phyloP scores from a whole-genome alignment of 1,140 invertebrate species.

The Trinorchestia longiramus region DNA sequence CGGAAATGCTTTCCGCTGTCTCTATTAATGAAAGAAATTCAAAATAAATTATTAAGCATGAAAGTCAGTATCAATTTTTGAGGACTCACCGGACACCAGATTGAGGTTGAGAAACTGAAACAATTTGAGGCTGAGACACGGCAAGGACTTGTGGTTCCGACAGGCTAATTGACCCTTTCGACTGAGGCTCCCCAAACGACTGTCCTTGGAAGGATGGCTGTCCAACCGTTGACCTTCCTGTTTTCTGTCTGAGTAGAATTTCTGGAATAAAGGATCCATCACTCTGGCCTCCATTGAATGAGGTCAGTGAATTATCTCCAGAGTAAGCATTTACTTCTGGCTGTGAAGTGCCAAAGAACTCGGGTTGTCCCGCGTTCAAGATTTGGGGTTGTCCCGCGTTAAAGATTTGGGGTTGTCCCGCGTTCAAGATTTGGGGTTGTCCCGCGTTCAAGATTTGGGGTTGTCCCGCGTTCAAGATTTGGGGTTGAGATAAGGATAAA shows the following conservation, averaged over 20 bases:
- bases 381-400: not conserved
- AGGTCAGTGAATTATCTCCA: not conserved
- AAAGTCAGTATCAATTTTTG: not conserved
- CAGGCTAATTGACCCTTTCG: not conserved
- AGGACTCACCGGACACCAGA: not conserved
- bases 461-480: constrained; percentile 4
- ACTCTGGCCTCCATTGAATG: not conserved
- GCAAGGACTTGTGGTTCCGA: not conserved
- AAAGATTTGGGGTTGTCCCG: not conserved
- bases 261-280: not conserved
- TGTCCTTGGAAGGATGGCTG: not conserved
- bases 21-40: not conserved
- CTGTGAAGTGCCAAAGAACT: not conserved
- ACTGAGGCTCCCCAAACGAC: constrained; percentile 1
- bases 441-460: not conserved
- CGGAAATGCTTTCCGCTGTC: not conserved
- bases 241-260: not conserved
- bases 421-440: not conserved
- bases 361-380: not conserved
- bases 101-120: not conserved
- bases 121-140: constrained; percentile 16
- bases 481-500: constrained; percentile 2
- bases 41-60: not conserved
- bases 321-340: not conserved
- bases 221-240: not conserved